Evolutionary conservation across 2,113 vertebrate genomes (phyloP), one percentile per base, ranked within the genome.

Genomic region (Scatophagus argus): DNA sequence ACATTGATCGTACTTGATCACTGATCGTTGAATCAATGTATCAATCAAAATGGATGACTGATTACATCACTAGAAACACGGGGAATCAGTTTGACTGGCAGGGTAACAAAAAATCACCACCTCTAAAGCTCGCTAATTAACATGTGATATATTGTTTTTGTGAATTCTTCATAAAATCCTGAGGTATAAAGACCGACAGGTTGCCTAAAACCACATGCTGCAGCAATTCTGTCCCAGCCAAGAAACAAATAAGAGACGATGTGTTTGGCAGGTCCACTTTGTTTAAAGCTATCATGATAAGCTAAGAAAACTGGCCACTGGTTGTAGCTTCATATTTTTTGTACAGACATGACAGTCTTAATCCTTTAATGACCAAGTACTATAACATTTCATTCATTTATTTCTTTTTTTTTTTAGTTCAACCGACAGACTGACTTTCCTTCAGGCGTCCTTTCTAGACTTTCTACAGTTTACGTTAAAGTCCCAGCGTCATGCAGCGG

Each of bases 391-490:
- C n/a, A n/a, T n/a, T 43, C 23, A 47, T n/a, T 47, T 23, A 29
- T 47, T 47, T 8, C n/a, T 5, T 29, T 32, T 23, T 13, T 59
- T 25, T 23, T 13, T 59, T 25, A 67, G 25, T 64, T 47, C 17
- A 41, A 64, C 39, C 60, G 60, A 58, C 41, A 31, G 27, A 19
- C 14, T 3, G 7, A 29, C n/a, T 31, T 8, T 13, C 27, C 23
- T 10, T 14, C 65, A 43, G 38, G 36, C 14, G 51, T 46, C 43
- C 21, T 64, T 27, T 25, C 21, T 52, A 4, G 21, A 9, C 46
- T 39, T 31, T 64, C n/a, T n/a, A n/a, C n/a, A n/a, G 39, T 73
- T 38, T 51, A 39, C 56, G 36, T 73, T 60, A 5, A 59, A 49
- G 43, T 51, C 32, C 2, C 3, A 32, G 25, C 29, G 59, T 72